Percentiles rank a stretch among this genome's conserved stretches.
These are phyloP conservation scores for Sardina pilchardus DNA, from an alignment of 2,113 vertebrate genomes.

Conservation along the genomic window DNA sequence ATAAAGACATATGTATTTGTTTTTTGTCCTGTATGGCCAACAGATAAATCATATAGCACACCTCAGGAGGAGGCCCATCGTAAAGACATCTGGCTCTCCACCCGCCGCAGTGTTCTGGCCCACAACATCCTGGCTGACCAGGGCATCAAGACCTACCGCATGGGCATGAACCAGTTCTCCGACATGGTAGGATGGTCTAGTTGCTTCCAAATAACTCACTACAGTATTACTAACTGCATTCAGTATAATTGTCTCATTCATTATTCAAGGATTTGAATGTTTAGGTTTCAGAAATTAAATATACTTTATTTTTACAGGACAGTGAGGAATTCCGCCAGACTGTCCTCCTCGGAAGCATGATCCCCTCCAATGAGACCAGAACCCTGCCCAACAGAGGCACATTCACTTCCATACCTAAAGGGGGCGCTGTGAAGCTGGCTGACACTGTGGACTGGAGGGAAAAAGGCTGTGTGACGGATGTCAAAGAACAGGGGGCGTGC, in stretches of 20 bases:
- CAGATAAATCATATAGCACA: slow-evolving; percentile 68
- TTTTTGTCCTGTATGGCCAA: not conserved
- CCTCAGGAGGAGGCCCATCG: slow-evolving; percentile 60
- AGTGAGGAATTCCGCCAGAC: not conserved
- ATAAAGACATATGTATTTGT: not conserved
- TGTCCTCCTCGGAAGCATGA: not conserved
- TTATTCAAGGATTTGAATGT: too few relatives aligned
- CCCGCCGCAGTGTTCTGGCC: slow-evolving; percentile 68
- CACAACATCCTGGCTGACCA: slow-evolving; percentile 76
- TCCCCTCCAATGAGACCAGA: not conserved
- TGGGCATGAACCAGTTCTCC: slow-evolving; percentile 74
- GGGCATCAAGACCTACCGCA: slow-evolving; percentile 70
- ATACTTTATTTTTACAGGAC: not conserved
- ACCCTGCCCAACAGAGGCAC: slow-evolving; percentile 26
- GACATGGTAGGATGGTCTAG: slow-evolving; percentile 70
- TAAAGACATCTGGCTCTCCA: slow-evolving; percentile 65
- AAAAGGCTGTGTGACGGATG: slow-evolving; percentile 41
- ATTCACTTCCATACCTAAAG: slow-evolving; percentile 45
- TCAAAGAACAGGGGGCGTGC: slow-evolving; percentile 42
- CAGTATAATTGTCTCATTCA: not conserved
- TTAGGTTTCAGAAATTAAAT: not conserved
- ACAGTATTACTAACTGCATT: too few relatives aligned
- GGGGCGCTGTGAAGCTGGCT: slow-evolving; percentile 48
- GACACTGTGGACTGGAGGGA: slow-evolving; percentile 38
- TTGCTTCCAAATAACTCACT: not conserved